phyloP scores from a whole-genome alignment of 2,888 invertebrate genomes.

The Mimas tiliae region DNA sequence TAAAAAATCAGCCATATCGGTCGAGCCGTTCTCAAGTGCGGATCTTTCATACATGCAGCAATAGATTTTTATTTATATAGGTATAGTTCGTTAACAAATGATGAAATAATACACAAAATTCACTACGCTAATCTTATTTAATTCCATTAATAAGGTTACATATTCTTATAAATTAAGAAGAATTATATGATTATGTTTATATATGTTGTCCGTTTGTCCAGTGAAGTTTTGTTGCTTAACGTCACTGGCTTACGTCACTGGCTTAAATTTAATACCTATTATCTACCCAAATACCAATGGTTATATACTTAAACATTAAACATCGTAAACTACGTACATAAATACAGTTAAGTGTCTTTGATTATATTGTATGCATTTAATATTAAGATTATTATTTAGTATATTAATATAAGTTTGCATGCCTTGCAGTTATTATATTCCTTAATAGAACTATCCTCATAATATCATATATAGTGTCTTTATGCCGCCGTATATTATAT shows the following conservation, averaged over 20 bases:
- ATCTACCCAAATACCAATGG: no score
- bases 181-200: background rate
- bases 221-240: background rate
- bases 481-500: background rate
- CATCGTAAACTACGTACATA: background rate
- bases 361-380: background rate
- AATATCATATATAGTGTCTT: background rate
- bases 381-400: background rate
- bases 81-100: background rate
- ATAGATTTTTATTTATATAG: no score
- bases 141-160: background rate
- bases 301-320: no score
- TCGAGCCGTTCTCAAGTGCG: no score
- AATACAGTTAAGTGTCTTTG: background rate
- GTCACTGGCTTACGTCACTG: no score
- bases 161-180: background rate
- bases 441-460: background rate
- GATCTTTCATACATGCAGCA: no score
- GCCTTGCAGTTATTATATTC: background rate
- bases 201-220: background rate
- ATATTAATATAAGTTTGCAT: background rate
- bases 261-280: no score
- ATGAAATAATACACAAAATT: background rate
- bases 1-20: no score
- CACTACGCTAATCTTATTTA: background rate